These are phyloP conservation scores for Alsophila aescularia DNA, from an alignment of 2,888 invertebrate species.

Conservation along the genomic window DNA sequence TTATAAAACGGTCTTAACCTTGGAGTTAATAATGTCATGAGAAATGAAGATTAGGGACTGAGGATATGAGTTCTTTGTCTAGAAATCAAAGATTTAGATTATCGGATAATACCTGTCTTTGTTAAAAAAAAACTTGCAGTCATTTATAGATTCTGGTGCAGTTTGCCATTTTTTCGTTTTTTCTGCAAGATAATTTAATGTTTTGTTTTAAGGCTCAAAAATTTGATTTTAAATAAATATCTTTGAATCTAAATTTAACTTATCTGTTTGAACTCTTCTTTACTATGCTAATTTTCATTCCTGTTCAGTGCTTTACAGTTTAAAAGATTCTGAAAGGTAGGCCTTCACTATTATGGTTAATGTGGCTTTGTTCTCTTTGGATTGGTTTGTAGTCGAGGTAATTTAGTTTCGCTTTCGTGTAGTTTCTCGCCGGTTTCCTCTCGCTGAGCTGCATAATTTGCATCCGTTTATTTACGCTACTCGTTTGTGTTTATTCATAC, in stretches of 20 bases:
- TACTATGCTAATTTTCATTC: neutral
- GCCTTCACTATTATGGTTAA: neutral
- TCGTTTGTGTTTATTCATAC: conserved; percentile 57
- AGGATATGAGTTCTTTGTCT: conserved; percentile 18
- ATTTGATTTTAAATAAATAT: too few species aligned
- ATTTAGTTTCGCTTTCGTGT: conserved; percentile 51
- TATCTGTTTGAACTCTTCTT: neutral
- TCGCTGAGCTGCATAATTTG: conserved; percentile 60
- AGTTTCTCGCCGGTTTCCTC: conserved; percentile 55
- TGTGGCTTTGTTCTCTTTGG: conserved; percentile 11
- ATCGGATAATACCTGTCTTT: conserved; percentile 7
- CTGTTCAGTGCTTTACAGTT: neutral
- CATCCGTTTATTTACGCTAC: conserved; percentile 73
- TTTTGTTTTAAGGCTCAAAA: too few species aligned
- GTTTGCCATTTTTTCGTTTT: too few species aligned
- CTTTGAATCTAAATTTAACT: neutral
- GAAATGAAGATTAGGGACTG: conserved; percentile 14
- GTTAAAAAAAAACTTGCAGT: too few species aligned
- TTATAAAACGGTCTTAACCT: conserved; percentile 29
- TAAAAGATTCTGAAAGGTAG: conserved; percentile 2
- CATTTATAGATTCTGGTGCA: neutral
- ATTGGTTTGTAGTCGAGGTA: conserved; percentile 26
- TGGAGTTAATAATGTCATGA: conserved; percentile 28
- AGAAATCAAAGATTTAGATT: conserved; percentile 3
- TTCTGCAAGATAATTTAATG: too few species aligned